Percentiles rank a stretch among this genome's conserved stretches.
Conservation (phyloP, 2,888 invertebrate species). For the Napeogenes sylphis region DNA sequence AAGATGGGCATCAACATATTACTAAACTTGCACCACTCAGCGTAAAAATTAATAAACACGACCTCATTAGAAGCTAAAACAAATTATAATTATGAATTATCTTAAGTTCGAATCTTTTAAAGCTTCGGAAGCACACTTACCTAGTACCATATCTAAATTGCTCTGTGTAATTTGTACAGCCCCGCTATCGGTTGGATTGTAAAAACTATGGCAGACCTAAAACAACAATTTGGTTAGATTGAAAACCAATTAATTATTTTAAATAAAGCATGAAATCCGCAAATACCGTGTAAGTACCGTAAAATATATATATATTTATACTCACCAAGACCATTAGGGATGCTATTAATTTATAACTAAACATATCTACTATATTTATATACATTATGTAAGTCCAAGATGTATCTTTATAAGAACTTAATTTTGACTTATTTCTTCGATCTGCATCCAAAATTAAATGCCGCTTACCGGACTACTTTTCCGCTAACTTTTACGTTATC, state of each 20-base stretch:
- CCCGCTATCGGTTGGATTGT: constrained; percentile 88
- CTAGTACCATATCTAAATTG: constrained; percentile 90
- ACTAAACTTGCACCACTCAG: constrained; percentile 99
- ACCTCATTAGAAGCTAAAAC: constrained; percentile 94
- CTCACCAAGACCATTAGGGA: constrained; percentile 62
- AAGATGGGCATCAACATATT: constrained; percentile 97
- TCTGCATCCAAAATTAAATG: not conserved
- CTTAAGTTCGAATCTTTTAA: constrained; percentile 13
- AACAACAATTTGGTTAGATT: constrained; percentile 55
- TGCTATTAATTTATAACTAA: constrained; percentile 49
- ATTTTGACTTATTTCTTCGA: constrained; percentile 1
- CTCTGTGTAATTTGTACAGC: constrained; percentile 88
- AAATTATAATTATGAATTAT: constrained; percentile 41
- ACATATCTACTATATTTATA: constrained; percentile 40
- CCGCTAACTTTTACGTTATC: not conserved
- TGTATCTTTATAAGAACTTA: constrained; percentile 1
- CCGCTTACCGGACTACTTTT: constrained; percentile 2
- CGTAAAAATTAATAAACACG: constrained; percentile 99
- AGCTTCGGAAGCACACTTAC: constrained; percentile 68
- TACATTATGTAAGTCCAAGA: constrained; percentile 15
- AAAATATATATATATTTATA: constrained; percentile 28
- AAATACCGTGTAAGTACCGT: constrained; percentile 40
- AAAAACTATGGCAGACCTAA: constrained; percentile 78
- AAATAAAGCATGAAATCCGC: constrained; percentile 64
- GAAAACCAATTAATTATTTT: constrained; percentile 53